Conservation (phyloP, 2,113 vertebrate species). For the Urocolius indicus region DNA sequence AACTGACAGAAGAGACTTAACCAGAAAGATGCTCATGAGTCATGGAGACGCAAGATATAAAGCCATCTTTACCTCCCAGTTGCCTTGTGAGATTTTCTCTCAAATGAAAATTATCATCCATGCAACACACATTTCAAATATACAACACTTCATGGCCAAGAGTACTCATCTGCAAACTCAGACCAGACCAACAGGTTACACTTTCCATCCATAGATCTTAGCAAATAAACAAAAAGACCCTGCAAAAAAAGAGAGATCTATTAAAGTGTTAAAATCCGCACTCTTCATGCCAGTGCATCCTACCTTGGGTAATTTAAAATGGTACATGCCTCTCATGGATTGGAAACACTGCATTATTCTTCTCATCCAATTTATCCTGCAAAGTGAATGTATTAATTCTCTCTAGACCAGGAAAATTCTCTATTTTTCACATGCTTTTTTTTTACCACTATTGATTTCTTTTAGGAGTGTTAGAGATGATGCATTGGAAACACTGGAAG, state of each 20-base stretch:
- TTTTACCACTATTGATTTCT: neutral
- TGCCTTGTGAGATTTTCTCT: neutral
- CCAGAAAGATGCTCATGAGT: neutral
- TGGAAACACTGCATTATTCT: constrained; percentile 19
- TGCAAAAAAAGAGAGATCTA: neutral
- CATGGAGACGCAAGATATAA: neutral
- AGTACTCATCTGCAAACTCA: neutral
- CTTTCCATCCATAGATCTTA: neutral
- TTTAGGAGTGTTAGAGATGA: neutral
- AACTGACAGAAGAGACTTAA: neutral
- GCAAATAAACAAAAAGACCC: neutral
- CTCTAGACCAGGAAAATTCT: constrained; percentile 14
- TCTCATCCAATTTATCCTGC: constrained; percentile 26
- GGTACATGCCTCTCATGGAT: constrained; percentile 29
- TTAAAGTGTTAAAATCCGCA: neutral
- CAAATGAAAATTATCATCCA: neutral
- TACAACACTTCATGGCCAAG: neutral
- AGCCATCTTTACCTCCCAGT: neutral
- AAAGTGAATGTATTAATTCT: constrained; percentile 41
- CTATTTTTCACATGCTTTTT: neutral
- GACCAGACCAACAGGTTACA: neutral
- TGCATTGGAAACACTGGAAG: neutral
- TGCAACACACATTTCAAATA: neutral
- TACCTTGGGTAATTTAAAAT: constrained; percentile 39
- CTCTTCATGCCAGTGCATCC: neutral